Evolutionary conservation across 2,113 vertebrate species (phyloP).

Genomic region (Puma concolor): DNA sequence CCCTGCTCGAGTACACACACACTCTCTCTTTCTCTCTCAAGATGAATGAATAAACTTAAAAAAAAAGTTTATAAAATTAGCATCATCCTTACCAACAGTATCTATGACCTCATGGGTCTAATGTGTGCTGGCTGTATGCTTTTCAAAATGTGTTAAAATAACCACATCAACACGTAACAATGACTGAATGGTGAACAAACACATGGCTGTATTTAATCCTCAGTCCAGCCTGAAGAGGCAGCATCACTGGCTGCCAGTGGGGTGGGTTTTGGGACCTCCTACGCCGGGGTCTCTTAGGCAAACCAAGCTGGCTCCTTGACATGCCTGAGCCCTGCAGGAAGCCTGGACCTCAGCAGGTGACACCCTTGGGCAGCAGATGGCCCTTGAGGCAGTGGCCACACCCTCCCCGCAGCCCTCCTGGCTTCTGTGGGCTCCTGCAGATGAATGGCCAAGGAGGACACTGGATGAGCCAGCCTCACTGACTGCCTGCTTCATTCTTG

Average conservation of each 20-base stretch:
- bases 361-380: background rate
- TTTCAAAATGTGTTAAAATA: background rate
- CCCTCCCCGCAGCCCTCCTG: rapidly evolving
- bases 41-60: too few species aligned
- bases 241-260: rapidly evolving
- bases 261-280: background rate
- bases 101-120: background rate
- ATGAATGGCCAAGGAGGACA: background rate
- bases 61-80: background rate
- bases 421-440: background rate
- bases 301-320: background rate
- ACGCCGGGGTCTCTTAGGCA: background rate
- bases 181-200: background rate
- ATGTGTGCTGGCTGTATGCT: background rate
- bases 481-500: background rate
- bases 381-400: background rate
- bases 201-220: background rate
- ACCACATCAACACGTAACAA: background rate
- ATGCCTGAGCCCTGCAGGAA: background rate
- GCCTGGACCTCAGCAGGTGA: background rate
- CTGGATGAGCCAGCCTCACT: background rate
- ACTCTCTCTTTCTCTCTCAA: too few species aligned
- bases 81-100: background rate
- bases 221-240: background rate
- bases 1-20: too few species aligned